Percentiles rank a stretch among this genome's conserved stretches.
phyloP scores from a whole-genome alignment of 2,113 vertebrate genomes.

The Sisor rabdophorus region DNA sequence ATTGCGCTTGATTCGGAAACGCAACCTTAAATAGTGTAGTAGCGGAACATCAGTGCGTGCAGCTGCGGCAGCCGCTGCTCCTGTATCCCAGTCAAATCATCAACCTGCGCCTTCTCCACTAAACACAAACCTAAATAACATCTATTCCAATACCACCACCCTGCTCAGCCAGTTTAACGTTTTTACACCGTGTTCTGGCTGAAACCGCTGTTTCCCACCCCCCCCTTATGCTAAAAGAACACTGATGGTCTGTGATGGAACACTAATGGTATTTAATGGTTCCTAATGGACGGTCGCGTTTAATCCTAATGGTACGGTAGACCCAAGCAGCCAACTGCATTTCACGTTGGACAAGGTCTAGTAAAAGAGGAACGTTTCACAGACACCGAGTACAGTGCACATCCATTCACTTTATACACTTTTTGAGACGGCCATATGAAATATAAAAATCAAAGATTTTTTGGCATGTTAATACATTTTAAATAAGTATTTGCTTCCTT shows the following conservation, averaged over 20 bases:
- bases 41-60: neutral
- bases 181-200: neutral
- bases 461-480: too few species aligned
- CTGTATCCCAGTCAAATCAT: conserved; percentile 4
- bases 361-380: neutral
- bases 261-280: conserved; percentile 40
- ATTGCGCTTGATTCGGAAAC: neutral
- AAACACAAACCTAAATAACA: neutral
- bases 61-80: neutral
- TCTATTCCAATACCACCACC: neutral
- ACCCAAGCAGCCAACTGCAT: neutral
- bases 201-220: neutral
- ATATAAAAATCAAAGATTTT: neutral
- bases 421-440: neutral
- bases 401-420: neutral
- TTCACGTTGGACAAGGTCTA: neutral
- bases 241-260: conserved; percentile 13
- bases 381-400: neutral
- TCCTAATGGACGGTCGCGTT: conserved; percentile 29
- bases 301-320: conserved; percentile 29
- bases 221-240: neutral
- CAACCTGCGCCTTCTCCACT: neutral
- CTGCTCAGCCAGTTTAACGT: neutral
- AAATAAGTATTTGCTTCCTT: too few species aligned
- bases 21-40: conserved; percentile 19